A percentile compares a stretch with the other conserved stretches of the same genome.
Conservation (phyloP, 2,113 vertebrate genomes). For the Tetrao urogallus region DNA sequence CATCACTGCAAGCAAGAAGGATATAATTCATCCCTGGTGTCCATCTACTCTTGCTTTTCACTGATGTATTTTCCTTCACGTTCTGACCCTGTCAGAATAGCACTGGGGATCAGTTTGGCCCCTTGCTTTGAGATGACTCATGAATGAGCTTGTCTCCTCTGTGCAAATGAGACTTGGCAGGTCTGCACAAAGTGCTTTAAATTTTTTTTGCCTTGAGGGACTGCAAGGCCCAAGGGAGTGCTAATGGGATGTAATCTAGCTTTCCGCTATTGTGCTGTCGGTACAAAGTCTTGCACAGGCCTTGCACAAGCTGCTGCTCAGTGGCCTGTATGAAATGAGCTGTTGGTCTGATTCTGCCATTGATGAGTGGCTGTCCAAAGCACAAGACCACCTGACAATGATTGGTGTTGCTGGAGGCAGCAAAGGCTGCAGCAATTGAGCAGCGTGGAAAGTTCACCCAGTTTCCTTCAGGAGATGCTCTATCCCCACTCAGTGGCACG, state of each 20-base stretch:
- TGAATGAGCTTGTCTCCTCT: conserved; percentile 24
- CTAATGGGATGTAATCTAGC: conserved; percentile 40
- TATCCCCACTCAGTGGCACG: not conserved
- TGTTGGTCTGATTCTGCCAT: conserved; percentile 4
- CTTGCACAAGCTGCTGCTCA: not conserved
- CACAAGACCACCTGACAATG: not conserved
- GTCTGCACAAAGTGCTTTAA: conserved; percentile 36
- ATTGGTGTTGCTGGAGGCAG: not conserved
- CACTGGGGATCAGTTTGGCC: conserved; percentile 38
- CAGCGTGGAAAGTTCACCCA: conserved; percentile 1
- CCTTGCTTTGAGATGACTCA: conserved; percentile 43
- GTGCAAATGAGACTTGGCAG: conserved; percentile 51
- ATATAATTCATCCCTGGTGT: not conserved
- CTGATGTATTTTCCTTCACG: conserved; percentile 1
- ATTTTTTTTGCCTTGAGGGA: conserved; percentile 24
- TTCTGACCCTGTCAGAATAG: conserved; percentile 53
- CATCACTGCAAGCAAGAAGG: not conserved
- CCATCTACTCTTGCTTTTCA: not conserved
- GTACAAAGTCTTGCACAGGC: not conserved
- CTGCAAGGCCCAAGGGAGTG: not conserved
- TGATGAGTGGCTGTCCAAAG: conserved; percentile 4
- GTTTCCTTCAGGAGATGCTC: not conserved
- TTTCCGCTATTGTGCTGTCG: not conserved
- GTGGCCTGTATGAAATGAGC: conserved; percentile 50
- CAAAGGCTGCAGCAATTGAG: conserved; percentile 8